Evolutionary conservation across 2,888 invertebrate species (phyloP).

Genomic region (Actias luna): DNA sequence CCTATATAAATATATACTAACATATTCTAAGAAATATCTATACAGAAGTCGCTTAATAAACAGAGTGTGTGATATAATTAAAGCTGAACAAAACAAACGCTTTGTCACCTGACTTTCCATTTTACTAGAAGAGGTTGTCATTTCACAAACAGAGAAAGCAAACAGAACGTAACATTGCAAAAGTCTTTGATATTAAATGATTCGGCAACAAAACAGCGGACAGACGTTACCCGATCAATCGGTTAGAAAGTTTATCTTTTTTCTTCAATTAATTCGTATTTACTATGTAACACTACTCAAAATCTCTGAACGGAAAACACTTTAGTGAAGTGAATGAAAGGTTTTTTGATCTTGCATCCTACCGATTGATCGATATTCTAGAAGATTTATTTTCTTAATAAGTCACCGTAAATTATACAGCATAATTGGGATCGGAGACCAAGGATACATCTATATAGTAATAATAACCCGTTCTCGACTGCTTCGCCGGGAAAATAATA

Average conservation of each 20-base stretch:
- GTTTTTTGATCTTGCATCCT: background rate
- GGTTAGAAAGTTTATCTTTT: background rate
- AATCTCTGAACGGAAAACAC: background rate
- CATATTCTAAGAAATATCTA: too few species aligned
- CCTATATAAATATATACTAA: too few species aligned
- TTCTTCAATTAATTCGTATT: background rate
- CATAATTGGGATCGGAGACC: too few species aligned
- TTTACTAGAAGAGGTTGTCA: background rate
- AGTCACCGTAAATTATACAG: too few species aligned
- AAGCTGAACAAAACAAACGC: conserved; percentile 3
- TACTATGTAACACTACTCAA: background rate
- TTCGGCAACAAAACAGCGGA: background rate
- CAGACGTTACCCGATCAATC: background rate
- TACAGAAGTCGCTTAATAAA: too few species aligned
- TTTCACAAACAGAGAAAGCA: conserved; percentile 9
- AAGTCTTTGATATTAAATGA: conserved; percentile 5
- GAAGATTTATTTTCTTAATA: too few species aligned
- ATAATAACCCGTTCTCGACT: too few species aligned
- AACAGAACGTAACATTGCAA: background rate
- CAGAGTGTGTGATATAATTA: background rate
- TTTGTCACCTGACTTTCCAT: conserved; percentile 4
- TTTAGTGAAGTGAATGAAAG: background rate
- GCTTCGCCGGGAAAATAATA: too few species aligned
- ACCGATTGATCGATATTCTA: too few species aligned
- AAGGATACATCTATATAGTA: too few species aligned